Base-by-base conservation (phyloP, 2,888 invertebrate genomes). In the Bembecia ichneumoniformis region DNA sequence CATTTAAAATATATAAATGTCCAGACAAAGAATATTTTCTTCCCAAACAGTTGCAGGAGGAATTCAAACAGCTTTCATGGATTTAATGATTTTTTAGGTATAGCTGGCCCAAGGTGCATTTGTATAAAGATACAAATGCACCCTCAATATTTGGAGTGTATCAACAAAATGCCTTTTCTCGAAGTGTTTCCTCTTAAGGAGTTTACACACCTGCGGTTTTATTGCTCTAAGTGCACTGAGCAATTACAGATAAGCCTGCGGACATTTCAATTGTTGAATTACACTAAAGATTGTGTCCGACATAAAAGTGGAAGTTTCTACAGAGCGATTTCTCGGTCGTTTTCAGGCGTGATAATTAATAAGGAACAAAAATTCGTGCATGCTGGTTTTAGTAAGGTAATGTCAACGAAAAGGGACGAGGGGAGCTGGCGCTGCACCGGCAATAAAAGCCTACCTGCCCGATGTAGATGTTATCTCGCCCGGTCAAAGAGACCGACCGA, bases 371-470 rank as follows among this genome's bases (percentile, higher is more conserved):
- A 60, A 63, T 60, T 57, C 57, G 57, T 58, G 14, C 14, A 14
- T 40, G 14, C 16, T 45, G 59, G 56, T 62, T 63, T 61, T 64
- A 61, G 68, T 59, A 58, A 63, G 63, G 62, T 58, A 61, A 62
- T 58, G 66, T 59, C 60, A 13, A 46, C 61, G 52, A 46, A 47
- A 51, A 58, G 58, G 53, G 59, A 58, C 60, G 57, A 55, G 55
- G 57, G 61, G 59, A 62, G 56, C 46, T 7, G 52, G 46, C 56
- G 54, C 57, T 59, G 71, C 67, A 68, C 63, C 56, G 61, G 72
- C 69, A 74, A 68, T 81, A 82, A 82, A 82, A 78, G 74, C 77
- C 77, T 86, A 86, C 86, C 86, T 84, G 84, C 76, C 67, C 74
- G 67, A 72, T 74, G 75, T 79, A 82, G 84, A 84, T 84, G 74